phyloP scores from a whole-genome alignment of 2,888 invertebrate genomes.

The Poecilobothrus nobilitatus region DNA sequence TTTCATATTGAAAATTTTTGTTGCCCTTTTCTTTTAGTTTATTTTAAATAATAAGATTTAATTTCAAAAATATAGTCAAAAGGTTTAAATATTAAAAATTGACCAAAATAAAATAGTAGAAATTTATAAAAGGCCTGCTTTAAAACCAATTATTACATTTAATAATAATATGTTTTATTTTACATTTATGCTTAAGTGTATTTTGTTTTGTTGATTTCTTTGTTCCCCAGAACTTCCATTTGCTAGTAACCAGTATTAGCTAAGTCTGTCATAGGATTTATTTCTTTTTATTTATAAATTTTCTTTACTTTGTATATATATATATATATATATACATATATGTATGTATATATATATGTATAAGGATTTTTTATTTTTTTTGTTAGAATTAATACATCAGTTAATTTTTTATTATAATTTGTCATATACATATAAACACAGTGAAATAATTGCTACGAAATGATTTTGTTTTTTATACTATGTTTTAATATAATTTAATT shows the following conservation, averaged over 20 bases:
- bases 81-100: not conserved
- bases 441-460: too few species aligned
- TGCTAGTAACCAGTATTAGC: conserved; percentile 10
- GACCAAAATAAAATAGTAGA: not conserved
- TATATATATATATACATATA: too few species aligned
- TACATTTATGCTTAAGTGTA: not conserved
- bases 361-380: not conserved
- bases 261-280: not conserved
- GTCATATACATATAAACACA: not conserved
- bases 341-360: too few species aligned
- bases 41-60: not conserved
- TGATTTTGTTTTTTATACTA: too few species aligned
- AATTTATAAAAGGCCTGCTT: conserved; percentile 3
- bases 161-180: not conserved
- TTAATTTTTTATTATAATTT: not conserved
- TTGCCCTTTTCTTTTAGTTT: not conserved
- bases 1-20: not conserved
- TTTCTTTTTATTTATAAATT: not conserved
- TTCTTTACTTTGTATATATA: too few species aligned
- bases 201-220: not conserved
- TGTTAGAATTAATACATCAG: too few species aligned
- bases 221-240: not conserved
- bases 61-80: not conserved
- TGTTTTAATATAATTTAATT: not conserved
- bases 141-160: not conserved